Evolutionary conservation across 2,113 vertebrate species (phyloP).

Genomic region (Brevimyrus niger): DNA sequence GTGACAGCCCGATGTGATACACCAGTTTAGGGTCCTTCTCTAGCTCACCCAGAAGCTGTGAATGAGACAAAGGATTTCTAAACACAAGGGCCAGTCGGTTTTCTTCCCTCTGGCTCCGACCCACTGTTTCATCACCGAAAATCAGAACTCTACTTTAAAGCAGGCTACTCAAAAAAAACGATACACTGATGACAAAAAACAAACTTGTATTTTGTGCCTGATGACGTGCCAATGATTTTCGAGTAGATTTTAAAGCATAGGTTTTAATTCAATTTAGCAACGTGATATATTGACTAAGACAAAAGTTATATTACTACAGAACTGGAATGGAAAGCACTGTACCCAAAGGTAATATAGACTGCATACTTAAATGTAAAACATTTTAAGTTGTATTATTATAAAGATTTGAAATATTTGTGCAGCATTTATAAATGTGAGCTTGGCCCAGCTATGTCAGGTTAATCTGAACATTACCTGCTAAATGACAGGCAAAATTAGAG

Average conservation of each 20-base stretch:
- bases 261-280: background rate
- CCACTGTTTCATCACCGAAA: background rate
- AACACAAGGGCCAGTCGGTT: background rate
- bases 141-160: background rate
- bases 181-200: no score
- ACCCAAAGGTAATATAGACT: background rate
- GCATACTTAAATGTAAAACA: background rate
- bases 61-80: background rate
- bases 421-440: background rate
- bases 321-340: background rate
- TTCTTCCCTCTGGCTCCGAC: background rate
- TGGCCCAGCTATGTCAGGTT: background rate
- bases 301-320: background rate
- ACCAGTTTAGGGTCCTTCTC: slow-evolving; percentile 96
- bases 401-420: background rate
- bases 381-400: background rate
- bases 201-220: background rate
- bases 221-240: background rate
- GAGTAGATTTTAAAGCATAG: background rate
- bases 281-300: background rate
- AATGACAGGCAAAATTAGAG: background rate
- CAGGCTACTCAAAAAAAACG: background rate
- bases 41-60: slow-evolving; percentile 85
- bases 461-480: background rate
- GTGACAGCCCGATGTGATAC: slow-evolving; percentile 91